Conservation (phyloP, 2,797 vertebrate genomes). For the Amblyraja radiata region DNA sequence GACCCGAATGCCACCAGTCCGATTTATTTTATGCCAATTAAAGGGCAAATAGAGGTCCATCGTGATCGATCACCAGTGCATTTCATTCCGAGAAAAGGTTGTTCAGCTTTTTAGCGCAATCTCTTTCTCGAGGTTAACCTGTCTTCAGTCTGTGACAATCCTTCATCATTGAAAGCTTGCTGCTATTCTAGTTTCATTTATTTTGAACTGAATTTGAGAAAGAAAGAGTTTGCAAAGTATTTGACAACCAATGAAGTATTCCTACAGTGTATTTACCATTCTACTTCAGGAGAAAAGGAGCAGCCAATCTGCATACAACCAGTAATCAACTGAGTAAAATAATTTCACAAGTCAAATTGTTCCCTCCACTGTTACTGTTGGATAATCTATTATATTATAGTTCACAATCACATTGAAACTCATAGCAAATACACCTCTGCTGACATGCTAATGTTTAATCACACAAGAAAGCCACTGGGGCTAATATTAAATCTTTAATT, state of each 20-base stretch:
- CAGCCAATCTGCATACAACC: not conserved
- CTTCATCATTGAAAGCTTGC: not conserved
- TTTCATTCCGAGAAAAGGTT: not conserved
- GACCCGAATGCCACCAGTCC: not conserved
- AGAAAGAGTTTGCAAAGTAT: not conserved
- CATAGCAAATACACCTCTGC: not conserved
- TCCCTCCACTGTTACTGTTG: not conserved
- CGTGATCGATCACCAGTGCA: not conserved
- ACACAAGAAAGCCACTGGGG: not conserved
- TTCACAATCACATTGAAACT: not conserved
- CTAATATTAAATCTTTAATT: not conserved
- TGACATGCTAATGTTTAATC: not conserved
- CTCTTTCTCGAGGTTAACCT: not conserved
- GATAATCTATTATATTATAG: not conserved
- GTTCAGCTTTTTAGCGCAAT: not conserved
- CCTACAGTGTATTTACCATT: not conserved
- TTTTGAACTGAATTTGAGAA: not conserved
- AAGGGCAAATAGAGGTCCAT: not conserved
- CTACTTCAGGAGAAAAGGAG: not conserved
- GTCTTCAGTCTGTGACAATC: not conserved
- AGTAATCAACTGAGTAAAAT: not conserved
- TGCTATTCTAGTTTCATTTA: not conserved
- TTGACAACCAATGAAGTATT: not conserved
- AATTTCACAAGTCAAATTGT: no score
- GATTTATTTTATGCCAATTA: not conserved